Percentiles rank a stretch among this genome's conserved stretches.
Evolutionary conservation across 1,140 invertebrate genomes (phyloP).

Genomic region (Teleopsis dalmanni): DNA sequence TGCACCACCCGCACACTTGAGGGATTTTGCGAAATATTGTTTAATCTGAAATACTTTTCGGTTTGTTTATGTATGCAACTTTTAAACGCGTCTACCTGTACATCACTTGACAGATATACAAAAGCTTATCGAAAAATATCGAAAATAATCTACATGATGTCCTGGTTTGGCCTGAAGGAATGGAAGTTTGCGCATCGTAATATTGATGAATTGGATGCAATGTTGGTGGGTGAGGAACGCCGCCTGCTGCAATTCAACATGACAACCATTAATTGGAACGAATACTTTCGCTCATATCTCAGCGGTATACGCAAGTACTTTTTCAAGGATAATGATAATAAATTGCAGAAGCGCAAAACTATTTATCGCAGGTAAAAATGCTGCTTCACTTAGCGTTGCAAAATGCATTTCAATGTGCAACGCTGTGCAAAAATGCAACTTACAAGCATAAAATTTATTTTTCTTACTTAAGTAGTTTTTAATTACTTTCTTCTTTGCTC

Average conservation of each 20-base stretch:
- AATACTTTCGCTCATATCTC: slow-evolving; percentile 52
- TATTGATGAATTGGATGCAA: slow-evolving; percentile 38
- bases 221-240: slow-evolving; percentile 26
- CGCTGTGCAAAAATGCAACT: neutral
- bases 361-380: slow-evolving; percentile 40
- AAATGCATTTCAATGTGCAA: neutral
- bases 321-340: slow-evolving; percentile 48
- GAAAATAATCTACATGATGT: slow-evolving; percentile 43
- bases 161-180: slow-evolving; percentile 42
- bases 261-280: slow-evolving; percentile 50
- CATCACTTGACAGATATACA: slow-evolving; percentile 15
- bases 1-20: too few species aligned
- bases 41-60: too few species aligned
- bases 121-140: slow-evolving; percentile 34
- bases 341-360: slow-evolving; percentile 41
- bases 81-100: too few species aligned
- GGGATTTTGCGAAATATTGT: too few species aligned
- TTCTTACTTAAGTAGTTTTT: slow-evolving; percentile 23
- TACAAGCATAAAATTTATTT: neutral
- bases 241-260: slow-evolving; percentile 45
- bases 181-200: slow-evolving; percentile 42
- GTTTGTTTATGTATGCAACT: too few species aligned
- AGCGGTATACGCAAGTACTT: slow-evolving; percentile 50
- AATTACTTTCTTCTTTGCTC: slow-evolving; percentile 31
- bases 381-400: neutral